A percentile compares a stretch with the other conserved stretches of the same genome.
Conservation (phyloP, 37 sponge, comb jelly and placozoan genomes). For the Halichondria panicea region DNA sequence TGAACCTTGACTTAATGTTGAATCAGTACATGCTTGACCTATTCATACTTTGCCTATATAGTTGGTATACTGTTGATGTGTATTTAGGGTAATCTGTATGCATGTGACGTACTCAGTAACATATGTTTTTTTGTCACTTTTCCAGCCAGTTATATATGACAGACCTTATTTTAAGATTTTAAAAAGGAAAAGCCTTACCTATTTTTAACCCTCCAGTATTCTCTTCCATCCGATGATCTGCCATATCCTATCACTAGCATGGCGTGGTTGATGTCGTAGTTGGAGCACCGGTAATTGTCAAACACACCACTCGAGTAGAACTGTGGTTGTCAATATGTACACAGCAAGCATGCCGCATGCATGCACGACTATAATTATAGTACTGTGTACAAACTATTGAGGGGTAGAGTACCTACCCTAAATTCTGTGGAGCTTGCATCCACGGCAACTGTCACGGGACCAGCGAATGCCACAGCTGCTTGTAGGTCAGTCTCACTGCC, state of each 20-base stretch:
- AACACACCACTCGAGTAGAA: constrained; percentile 48
- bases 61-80: no score
- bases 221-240: constrained; percentile 16
- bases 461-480: constrained; percentile 41
- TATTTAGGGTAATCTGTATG: no score
- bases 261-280: constrained; percentile 42
- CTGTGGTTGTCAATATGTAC: constrained; percentile 1
- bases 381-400: no score
- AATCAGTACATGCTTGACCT: no score
- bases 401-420: constrained; percentile 11
- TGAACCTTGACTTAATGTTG: no score
- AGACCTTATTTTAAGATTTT: no score
- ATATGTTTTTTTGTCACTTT: no score
- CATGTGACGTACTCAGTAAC: no score
- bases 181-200: no score
- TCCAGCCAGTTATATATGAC: no score
- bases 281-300: constrained; percentile 34
- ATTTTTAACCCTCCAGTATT: constrained; percentile 76
- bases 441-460: constrained; percentile 46
- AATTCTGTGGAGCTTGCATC: constrained; percentile 37
- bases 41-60: no score
- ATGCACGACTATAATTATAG: background rate
- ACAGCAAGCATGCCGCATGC: background rate
- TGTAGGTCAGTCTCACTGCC: constrained; percentile 46
- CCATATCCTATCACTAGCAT: constrained; percentile 73